A percentile compares a stretch with the other conserved stretches of the same genome.
phyloP scores from a whole-genome alignment of 2,888 invertebrate species.

The Morinoia aosen region DNA sequence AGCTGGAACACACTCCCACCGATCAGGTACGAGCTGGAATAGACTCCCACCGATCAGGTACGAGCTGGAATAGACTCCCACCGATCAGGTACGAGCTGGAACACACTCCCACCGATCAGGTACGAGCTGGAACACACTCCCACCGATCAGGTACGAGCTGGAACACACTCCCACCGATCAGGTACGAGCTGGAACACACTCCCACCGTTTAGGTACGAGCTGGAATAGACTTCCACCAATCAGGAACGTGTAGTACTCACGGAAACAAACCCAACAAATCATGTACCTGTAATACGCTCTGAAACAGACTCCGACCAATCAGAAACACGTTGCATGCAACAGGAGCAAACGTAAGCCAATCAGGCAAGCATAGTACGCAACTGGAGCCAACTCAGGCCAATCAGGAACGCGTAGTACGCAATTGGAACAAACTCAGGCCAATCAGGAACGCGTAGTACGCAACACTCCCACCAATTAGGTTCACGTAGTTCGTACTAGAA shows the following conservation, averaged over 20 bases:
- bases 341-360: neutral
- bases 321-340: conserved; percentile 72
- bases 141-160: too few relatives aligned
- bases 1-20: neutral
- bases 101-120: conserved; percentile 62
- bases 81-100: conserved; percentile 84
- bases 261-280: conserved; percentile 80
- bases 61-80: too few relatives aligned
- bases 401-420: too few relatives aligned
- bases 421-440: neutral
- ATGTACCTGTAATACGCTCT: conserved; percentile 81
- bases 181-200: neutral
- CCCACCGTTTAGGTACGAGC: too few relatives aligned
- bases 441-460: too few relatives aligned
- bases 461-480: too few relatives aligned
- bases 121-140: conserved; percentile 70
- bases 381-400: neutral
- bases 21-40: too few relatives aligned
- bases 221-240: neutral
- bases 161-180: neutral
- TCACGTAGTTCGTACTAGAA: too few relatives aligned
- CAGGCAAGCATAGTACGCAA: too few relatives aligned
- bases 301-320: conserved; percentile 69
- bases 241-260: too few relatives aligned
- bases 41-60: too few relatives aligned